Percentiles rank a stretch among this genome's conserved stretches.
Conservation (phyloP, 2,797 vertebrate species). For the Propithecus deckenii region DNA sequence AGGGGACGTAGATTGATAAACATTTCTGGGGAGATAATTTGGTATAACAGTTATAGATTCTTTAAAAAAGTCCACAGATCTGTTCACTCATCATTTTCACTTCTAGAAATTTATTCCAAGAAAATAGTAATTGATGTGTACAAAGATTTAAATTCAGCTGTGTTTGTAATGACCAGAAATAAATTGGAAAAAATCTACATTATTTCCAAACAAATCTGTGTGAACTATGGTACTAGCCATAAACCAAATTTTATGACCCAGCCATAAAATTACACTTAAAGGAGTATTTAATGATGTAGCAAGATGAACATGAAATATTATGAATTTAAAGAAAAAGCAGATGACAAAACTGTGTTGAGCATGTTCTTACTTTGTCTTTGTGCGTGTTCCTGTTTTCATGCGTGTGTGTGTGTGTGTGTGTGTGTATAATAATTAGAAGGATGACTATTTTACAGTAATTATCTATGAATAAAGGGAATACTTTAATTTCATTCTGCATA, state of each 20-base stretch:
- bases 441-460: background rate
- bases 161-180: background rate
- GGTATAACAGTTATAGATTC: background rate
- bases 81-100: background rate
- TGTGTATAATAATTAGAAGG: rapidly evolving
- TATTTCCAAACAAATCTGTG: background rate
- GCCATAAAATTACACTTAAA: background rate
- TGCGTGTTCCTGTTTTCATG: too few species aligned
- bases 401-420: too few species aligned
- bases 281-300: background rate
- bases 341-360: too few species aligned
- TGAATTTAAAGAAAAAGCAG: background rate
- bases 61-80: background rate
- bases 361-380: rapidly evolving
- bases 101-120: background rate
- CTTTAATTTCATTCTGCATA: rapidly evolving
- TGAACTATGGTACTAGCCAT: background rate
- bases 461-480: background rate
- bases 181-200: background rate
- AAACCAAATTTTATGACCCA: background rate
- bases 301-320: background rate
- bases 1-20: rapidly evolving
- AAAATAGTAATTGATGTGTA: background rate
- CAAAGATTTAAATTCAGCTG: background rate
- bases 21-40: background rate